These are phyloP conservation scores for Excalfactoria chinensis DNA, from an alignment of 2,113 vertebrate genomes.

Conservation along the genomic window DNA sequence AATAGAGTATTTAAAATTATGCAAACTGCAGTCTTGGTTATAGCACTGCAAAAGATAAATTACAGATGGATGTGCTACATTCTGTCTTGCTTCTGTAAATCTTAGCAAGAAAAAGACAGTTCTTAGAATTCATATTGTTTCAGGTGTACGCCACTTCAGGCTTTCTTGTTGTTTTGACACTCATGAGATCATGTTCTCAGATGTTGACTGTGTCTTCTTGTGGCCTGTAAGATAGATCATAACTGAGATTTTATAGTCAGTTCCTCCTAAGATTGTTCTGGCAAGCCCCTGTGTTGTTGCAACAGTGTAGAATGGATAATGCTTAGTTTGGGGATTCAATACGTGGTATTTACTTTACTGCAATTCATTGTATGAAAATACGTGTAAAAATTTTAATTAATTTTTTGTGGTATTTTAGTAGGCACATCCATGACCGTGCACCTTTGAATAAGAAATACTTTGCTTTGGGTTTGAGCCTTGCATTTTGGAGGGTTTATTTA, in stretches of 20 bases:
- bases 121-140: not conserved
- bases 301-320: not conserved
- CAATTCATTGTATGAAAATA: not conserved
- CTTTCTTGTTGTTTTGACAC: not conserved
- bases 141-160: not conserved
- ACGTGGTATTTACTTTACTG: not conserved
- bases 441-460: not conserved
- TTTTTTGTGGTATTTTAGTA: not conserved
- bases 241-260: not conserved
- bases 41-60: not conserved
- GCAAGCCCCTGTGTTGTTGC: not conserved
- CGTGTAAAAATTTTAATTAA: not conserved
- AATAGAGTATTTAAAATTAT: not conserved
- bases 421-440: not conserved
- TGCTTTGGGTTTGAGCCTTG: not conserved
- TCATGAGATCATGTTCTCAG: not conserved
- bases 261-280: not conserved
- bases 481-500: not conserved
- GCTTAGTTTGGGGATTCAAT: not conserved
- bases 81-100: not conserved
- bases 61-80: not conserved
- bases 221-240: not conserved
- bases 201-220: rapidly evolving
- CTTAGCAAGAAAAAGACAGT: not conserved
- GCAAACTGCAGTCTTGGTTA: not conserved